These are phyloP conservation scores for Campylomormyrus tamandua DNA, from an alignment of 2,113 vertebrate species.

Conservation along the genomic window DNA sequence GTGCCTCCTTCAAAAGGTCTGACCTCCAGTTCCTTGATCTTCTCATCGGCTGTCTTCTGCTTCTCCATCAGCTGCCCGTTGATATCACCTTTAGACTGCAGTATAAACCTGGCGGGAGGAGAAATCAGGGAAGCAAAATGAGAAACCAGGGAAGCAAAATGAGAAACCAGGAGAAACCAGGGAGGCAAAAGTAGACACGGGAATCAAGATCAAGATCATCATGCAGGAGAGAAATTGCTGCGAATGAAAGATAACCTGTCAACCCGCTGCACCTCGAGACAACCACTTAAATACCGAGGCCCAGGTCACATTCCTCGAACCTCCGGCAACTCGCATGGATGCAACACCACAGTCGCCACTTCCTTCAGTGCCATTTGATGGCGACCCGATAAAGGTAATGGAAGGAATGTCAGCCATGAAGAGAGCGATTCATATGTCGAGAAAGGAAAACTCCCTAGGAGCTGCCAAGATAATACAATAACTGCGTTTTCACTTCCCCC, in stretches of 20 bases:
- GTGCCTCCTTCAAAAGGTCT: conserved; percentile 16
- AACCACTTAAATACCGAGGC: background rate
- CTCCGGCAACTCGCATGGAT: background rate
- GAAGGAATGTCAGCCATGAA: background rate
- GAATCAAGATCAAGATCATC: background rate
- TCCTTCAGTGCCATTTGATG: background rate
- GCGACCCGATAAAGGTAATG: background rate
- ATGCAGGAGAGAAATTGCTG: background rate
- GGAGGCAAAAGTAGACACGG: background rate
- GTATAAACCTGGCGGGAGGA: conserved; percentile 74
- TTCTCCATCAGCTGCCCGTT: conserved; percentile 82
- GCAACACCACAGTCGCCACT: background rate
- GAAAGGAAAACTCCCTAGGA: conserved; percentile 6
- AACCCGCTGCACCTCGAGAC: background rate
- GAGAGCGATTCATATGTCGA: background rate
- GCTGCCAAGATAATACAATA: background rate
- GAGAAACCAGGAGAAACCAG: background rate
- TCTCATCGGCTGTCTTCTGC: conserved; percentile 89
- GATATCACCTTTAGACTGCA: conserved; percentile 85
- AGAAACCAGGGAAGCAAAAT: background rate
- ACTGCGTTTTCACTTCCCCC: background rate
- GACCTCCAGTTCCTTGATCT: conserved; percentile 95
- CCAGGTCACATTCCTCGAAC: background rate
- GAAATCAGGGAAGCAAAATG: background rate
- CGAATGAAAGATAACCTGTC: background rate